phyloP scores from a whole-genome alignment of 2,888 invertebrate species.

The Tenodera sinensis region DNA sequence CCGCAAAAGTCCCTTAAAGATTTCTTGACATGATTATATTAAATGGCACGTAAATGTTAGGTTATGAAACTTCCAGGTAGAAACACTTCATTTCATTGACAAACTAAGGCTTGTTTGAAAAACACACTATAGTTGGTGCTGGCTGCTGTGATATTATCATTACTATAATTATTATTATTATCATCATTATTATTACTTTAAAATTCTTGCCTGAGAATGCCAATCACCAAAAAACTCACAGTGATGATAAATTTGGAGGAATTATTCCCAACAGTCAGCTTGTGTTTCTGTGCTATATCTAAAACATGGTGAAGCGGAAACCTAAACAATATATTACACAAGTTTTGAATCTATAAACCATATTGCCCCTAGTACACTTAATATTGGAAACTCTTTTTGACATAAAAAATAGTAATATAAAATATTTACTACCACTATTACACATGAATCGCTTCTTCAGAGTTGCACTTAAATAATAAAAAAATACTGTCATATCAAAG shows the following conservation, averaged over 20 bases:
- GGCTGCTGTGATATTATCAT: neutral
- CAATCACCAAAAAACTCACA: neutral
- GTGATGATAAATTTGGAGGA: neutral
- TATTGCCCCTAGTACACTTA: neutral
- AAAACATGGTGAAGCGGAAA: neutral
- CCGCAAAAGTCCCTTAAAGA: neutral
- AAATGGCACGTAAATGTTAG: neutral
- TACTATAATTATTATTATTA: neutral
- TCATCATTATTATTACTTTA: neutral
- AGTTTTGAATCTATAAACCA: neutral
- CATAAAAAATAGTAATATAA: conserved; percentile 10
- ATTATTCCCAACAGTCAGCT: neutral
- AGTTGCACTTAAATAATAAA: neutral
- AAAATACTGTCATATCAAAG: conserved; percentile 17
- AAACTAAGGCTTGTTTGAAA: neutral
- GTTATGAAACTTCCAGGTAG: neutral
- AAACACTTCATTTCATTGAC: neutral
- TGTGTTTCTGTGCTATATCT: neutral
- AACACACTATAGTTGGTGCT: neutral
- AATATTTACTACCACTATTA: conserved; percentile 6
- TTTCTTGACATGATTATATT: neutral
- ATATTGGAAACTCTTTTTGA: neutral
- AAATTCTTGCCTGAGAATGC: neutral
- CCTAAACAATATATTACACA: neutral
- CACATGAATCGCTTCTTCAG: neutral